phyloP scores from a whole-genome alignment of 2,888 invertebrate species.

The Drosophila merina region DNA sequence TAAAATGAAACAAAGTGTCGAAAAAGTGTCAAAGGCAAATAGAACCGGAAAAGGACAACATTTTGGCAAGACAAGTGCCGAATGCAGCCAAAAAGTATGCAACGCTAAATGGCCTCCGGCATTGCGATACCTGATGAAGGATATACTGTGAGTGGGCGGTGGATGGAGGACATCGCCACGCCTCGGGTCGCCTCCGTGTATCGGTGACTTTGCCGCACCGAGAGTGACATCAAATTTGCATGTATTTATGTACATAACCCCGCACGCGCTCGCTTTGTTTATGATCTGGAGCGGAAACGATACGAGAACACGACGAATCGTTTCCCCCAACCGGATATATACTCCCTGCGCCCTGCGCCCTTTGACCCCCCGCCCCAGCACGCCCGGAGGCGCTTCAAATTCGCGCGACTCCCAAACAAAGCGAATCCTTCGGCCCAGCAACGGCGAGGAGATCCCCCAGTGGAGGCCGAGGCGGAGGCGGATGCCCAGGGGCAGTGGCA shows the following conservation, averaged over 20 bases:
- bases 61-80: constrained; percentile 15
- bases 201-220: constrained; percentile 8
- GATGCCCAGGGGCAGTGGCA: constrained; percentile 52
- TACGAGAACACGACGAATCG: constrained; percentile 42
- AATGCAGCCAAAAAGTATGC: constrained; percentile 57
- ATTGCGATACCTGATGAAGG: constrained; percentile 11
- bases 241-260: constrained; percentile 38
- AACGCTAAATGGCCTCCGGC: constrained; percentile 40
- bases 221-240: constrained; percentile 36
- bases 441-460: not conserved
- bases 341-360: not conserved
- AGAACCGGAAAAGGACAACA: not conserved
- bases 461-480: not conserved
- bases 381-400: constrained; percentile 29
- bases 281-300: constrained; percentile 75
- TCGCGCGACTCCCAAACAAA: constrained; percentile 28
- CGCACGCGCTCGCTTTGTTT: constrained; percentile 63
- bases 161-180: not conserved
- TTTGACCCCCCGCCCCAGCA: not conserved
- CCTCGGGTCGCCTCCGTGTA: not conserved
- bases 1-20: too few species aligned
- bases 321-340: not conserved
- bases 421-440: constrained; percentile 19
- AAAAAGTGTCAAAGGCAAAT: not conserved
- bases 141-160: not conserved